Base-by-base conservation (phyloP, 2,113 vertebrate species). In the Perca flavescens region DNA sequence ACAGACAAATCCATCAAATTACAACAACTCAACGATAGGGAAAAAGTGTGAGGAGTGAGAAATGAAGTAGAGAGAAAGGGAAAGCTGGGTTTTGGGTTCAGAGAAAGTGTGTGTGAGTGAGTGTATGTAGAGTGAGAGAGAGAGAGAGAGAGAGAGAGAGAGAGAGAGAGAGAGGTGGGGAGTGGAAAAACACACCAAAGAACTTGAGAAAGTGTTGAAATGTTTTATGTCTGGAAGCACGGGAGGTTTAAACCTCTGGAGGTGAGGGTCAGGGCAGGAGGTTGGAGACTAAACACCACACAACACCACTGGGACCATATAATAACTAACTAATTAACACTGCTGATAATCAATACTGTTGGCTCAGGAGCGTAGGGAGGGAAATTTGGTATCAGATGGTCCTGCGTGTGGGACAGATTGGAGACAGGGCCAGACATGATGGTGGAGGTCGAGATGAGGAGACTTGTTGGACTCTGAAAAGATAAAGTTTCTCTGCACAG, bases 401-500 rank as follows among this genome's bases (percentile, higher is more conserved):
- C 36, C 56, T 34, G 74, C 15, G 53, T 82, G 89, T 67, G 67
- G 72, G 82, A 85, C 47, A 43, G 63, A 80, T 8, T 76, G 63
- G 31, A 82, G 80, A 80, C 77, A 46, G 62, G 77, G 74, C 79
- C 71, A 86, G 88, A 83, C 75, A 10, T 73, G 73, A 67, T 50
- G 81, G 70, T 56, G 78, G 80, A 91, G 85, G 88, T 83, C 40
- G 65, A 74, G 77, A 74, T 57, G 83, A 83, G 90, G 79, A 81
- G 89, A 89, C 90, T 82, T 88, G 82, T 57, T 91, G 91, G 91
- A 93, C 90, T 90, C 77, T 34, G 84, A 88, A 91, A 92, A 93
- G 92, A 95, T 95, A 93, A 93, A 93, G 93, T 93, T 93, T 91
- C 93, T 80, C 63, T 63, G 79, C 91, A 90, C 94, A 95, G 94